Conservation (phyloP, 1,140 invertebrate genomes). For the Aphelinus atriplicis region DNA sequence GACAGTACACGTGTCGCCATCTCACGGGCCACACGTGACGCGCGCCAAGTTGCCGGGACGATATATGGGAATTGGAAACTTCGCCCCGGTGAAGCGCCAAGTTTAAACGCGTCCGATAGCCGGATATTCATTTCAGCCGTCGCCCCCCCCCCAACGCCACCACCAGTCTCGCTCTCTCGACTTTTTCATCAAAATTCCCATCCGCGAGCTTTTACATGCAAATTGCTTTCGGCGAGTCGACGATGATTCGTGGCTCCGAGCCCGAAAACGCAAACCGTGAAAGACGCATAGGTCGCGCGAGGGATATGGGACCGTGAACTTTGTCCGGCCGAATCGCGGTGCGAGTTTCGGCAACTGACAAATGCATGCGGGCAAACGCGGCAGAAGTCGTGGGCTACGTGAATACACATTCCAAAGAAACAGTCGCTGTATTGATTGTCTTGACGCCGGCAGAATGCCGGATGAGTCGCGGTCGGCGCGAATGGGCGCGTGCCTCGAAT, state of each 20-base stretch:
- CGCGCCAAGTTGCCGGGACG: background rate
- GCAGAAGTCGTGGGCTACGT: background rate
- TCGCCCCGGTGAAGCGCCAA: background rate
- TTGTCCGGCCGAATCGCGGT: slow-evolving; percentile 34
- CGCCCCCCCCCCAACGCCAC: too few species aligned
- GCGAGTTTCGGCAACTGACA: background rate
- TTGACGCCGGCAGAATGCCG: slow-evolving; percentile 43
- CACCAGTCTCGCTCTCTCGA: too few species aligned
- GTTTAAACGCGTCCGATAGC: background rate
- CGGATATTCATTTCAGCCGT: too few species aligned
- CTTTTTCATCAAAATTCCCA: too few species aligned
- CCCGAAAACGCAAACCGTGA: background rate
- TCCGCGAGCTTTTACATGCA: too few species aligned
- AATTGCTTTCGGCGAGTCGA: too few species aligned
- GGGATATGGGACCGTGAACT: background rate
- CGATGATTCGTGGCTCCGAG: too few species aligned
- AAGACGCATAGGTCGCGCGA: background rate
- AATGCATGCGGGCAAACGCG: background rate
- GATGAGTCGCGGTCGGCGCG: slow-evolving; percentile 34
- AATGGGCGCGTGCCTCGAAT: slow-evolving; percentile 42
- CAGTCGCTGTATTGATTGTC: slow-evolving; percentile 47
- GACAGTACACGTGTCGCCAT: slow-evolving; percentile 22
- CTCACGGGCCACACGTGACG: slow-evolving; percentile 24
- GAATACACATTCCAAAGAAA: slow-evolving; percentile 44
- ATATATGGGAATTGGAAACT: background rate